phyloP scores from a whole-genome alignment of 2,113 vertebrate species.

The Coregonus clupeaformis region DNA sequence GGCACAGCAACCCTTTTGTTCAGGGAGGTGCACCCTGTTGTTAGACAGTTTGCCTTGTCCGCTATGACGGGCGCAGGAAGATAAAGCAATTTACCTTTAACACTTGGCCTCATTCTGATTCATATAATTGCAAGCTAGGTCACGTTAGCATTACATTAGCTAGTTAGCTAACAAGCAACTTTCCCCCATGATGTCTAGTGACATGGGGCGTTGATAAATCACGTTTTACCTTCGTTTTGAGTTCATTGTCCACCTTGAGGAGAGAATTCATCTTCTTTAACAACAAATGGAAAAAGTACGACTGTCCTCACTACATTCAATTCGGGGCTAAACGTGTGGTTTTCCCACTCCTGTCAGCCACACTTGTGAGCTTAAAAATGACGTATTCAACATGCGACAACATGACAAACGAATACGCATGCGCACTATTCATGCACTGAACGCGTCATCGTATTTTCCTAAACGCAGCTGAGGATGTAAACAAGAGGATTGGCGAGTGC shows the following conservation, averaged over 20 bases:
- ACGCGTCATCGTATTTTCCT: conserved; percentile 57
- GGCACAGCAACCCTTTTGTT: too few species aligned
- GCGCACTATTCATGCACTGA: not conserved
- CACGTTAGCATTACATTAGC: too few species aligned
- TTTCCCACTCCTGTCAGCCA: conserved; percentile 69
- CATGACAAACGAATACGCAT: conserved; percentile 18
- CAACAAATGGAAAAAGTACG: conserved; percentile 42
- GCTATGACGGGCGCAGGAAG: not conserved
- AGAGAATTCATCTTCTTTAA: conserved; percentile 87
- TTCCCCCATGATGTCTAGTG: not conserved
- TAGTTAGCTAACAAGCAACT: not conserved
- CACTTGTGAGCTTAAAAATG: conserved; percentile 71
- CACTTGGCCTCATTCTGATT: not conserved
- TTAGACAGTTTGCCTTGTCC: not conserved
- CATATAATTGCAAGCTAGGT: not conserved
- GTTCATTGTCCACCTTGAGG: conserved; percentile 94
- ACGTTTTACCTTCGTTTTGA: conserved; percentile 86
- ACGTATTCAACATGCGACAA: conserved; percentile 60
- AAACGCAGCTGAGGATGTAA: conserved; percentile 70
- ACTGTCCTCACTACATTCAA: conserved; percentile 64
- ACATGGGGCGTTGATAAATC: not conserved
- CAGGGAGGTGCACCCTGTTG: not conserved
- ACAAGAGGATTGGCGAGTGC: conserved; percentile 68
- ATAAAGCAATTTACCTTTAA: not conserved
- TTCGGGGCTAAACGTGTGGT: conserved; percentile 64